Evolutionary conservation across 2,888 invertebrate species (phyloP).

Genomic region (Lymantria monacha): DNA sequence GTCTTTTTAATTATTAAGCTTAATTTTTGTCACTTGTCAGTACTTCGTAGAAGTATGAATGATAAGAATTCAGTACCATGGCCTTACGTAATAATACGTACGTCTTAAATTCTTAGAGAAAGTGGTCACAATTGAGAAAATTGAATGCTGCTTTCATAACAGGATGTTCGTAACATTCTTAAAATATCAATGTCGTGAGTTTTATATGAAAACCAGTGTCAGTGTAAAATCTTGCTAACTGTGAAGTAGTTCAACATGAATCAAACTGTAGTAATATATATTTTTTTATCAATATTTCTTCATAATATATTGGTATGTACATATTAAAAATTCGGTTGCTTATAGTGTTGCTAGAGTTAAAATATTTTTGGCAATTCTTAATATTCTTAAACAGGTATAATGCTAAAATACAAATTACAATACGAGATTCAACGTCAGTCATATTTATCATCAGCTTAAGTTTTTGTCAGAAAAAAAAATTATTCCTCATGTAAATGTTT

Average conservation of each 20-base stretch:
- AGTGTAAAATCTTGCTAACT: constrained; percentile 32
- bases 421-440: too few species aligned
- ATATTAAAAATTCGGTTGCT: background rate
- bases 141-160: constrained; percentile 30
- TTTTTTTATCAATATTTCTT: constrained; percentile 30
- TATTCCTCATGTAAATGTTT: too few species aligned
- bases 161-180: constrained; percentile 60
- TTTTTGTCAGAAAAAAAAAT: too few species aligned
- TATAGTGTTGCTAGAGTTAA: background rate
- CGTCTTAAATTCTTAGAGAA: constrained; percentile 18
- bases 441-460: too few species aligned
- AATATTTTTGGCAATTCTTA: too few species aligned
- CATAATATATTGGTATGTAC: constrained; percentile 33
- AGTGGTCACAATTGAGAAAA: constrained; percentile 25
- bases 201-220: constrained; percentile 27
- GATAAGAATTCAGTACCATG: background rate
- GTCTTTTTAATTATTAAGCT: too few species aligned
- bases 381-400: too few species aligned
- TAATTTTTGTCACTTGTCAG: background rate
- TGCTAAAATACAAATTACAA: too few species aligned
- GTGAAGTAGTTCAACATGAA: constrained; percentile 42
- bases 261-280: constrained; percentile 30
- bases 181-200: constrained; percentile 34
- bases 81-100: too few species aligned
- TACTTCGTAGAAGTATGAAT: background rate